phyloP scores from a whole-genome alignment of 2,888 invertebrate species.

The Sarcophaga variegata region DNA sequence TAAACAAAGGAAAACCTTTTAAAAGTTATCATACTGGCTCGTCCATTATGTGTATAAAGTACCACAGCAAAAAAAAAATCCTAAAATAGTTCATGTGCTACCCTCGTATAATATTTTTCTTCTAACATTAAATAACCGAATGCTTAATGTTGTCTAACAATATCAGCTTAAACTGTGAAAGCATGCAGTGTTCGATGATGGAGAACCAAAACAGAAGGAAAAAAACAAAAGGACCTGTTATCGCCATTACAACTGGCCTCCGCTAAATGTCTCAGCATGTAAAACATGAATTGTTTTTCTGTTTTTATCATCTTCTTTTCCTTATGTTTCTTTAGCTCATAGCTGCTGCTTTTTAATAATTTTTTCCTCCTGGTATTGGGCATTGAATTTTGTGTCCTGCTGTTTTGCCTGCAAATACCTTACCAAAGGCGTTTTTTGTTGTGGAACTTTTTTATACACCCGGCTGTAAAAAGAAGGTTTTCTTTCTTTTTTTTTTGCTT shows the following conservation, averaged over 20 bases:
- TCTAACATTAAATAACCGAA: conserved; percentile 15
- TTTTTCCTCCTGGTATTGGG: neutral
- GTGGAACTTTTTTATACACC: conserved; percentile 11
- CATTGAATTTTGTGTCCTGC: conserved; percentile 37
- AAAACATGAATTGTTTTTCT: conserved; percentile 68
- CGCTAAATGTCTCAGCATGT: conserved; percentile 66
- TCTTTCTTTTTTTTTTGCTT: neutral
- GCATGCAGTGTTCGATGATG: conserved; percentile 35
- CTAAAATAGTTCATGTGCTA: too few relatives aligned
- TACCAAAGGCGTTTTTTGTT: conserved; percentile 37
- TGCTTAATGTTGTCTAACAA: conserved; percentile 55
- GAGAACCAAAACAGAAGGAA: neutral
- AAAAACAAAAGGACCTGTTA: conserved; percentile 70
- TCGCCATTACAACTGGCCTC: conserved; percentile 68
- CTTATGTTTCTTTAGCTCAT: conserved; percentile 6
- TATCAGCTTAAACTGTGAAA: conserved; percentile 52
- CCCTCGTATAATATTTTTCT: conserved; percentile 1
- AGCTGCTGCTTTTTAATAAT: neutral
- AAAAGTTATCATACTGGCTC: too few relatives aligned
- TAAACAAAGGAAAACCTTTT: too few relatives aligned
- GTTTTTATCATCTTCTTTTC: conserved; percentile 12
- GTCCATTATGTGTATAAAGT: too few relatives aligned
- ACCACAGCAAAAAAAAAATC: too few relatives aligned
- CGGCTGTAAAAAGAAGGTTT: neutral
- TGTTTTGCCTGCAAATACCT: conserved; percentile 46